phyloP scores from a whole-genome alignment of 2,113 vertebrate species.

The Pangasianodon gigas region DNA sequence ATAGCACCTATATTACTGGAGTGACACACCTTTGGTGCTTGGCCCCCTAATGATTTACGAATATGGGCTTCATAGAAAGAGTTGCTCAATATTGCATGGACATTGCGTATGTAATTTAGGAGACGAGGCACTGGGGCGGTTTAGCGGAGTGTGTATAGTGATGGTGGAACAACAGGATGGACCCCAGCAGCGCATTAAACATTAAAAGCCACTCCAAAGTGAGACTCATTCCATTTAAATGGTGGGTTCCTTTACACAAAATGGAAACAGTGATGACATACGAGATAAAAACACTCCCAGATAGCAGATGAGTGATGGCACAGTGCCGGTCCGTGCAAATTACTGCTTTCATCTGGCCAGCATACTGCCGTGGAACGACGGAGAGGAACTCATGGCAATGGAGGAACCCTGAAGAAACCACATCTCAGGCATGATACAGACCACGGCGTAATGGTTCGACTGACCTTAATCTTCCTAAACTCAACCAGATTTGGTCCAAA shows the following conservation, averaged over 20 bases:
- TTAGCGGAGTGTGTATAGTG: background rate
- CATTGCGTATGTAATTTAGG: background rate
- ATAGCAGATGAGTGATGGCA: constrained; percentile 16
- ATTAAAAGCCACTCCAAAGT: constrained; percentile 32
- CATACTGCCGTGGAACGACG: background rate
- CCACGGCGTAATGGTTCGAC: background rate
- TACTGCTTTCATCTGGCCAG: constrained; percentile 25
- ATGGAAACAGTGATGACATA: constrained; percentile 31
- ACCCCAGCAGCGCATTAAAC: constrained; percentile 18
- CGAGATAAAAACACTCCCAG: constrained; percentile 3
- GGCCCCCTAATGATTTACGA: background rate
- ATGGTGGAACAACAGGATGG: background rate
- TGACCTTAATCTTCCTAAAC: constrained; percentile 5
- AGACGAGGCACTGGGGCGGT: background rate
- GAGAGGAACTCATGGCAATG: background rate
- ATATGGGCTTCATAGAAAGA: background rate
- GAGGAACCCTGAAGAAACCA: constrained; percentile 15
- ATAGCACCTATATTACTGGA: background rate
- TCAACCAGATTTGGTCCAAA: background rate
- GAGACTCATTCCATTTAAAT: constrained; percentile 21
- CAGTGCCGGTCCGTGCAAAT: background rate
- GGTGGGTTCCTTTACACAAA: constrained; percentile 17
- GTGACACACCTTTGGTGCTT: background rate
- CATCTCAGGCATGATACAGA: constrained; percentile 24
- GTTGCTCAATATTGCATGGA: background rate